Conservation (phyloP, 2,888 invertebrate species). For the Philhelius pedissequus region DNA sequence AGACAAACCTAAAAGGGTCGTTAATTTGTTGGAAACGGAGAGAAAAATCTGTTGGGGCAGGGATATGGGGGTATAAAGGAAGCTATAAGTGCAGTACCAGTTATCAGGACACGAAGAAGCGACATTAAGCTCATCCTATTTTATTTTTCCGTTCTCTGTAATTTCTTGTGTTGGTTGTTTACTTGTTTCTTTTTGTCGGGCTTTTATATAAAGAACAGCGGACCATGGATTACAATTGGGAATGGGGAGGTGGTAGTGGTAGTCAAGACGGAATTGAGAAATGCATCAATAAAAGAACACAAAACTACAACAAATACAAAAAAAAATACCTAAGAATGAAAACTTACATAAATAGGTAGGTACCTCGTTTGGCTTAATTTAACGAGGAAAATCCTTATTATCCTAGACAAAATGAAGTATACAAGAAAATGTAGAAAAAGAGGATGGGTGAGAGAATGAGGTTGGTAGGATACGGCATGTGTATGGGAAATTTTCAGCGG, state of each 20-base stretch:
- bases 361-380: conserved; percentile 44
- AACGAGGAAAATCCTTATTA: conserved; percentile 55
- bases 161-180: conserved; percentile 3
- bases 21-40: conserved; percentile 3
- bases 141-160: background rate
- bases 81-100: conserved; percentile 41
- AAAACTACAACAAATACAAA: background rate
- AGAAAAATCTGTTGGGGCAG: background rate
- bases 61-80: background rate
- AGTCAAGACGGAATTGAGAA: no score
- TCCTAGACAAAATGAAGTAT: background rate
- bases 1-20: conserved; percentile 2
- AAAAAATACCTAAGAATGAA: background rate
- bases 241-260: background rate
- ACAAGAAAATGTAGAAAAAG: background rate
- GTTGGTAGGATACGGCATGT: background rate
- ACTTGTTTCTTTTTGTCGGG: conserved; percentile 10
- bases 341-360: no score
- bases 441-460: background rate
- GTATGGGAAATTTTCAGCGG: conserved; percentile 32
- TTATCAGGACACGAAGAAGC: conserved; percentile 22
- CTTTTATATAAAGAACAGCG: background rate
- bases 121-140: conserved; percentile 45
- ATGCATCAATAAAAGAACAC: conserved; percentile 30
- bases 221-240: conserved; percentile 24